phyloP scores from a whole-genome alignment of 2,113 vertebrate species.

The Paramormyrops kingsleyae region DNA sequence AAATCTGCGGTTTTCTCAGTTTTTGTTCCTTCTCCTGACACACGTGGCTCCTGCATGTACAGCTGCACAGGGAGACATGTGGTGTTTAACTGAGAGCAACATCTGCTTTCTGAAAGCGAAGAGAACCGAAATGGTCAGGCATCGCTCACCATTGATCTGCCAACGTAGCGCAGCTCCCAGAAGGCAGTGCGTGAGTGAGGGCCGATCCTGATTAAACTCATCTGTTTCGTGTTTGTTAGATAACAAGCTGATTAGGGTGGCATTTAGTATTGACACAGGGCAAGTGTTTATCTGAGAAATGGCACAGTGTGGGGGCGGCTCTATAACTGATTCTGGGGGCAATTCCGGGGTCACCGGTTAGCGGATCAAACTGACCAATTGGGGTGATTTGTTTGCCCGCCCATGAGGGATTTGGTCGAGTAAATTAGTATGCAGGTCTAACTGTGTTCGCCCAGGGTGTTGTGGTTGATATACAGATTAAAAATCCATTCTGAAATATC shows the following conservation, averaged over 20 bases:
- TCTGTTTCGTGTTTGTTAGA: not conserved
- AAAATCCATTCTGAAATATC: not conserved
- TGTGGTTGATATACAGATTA: not conserved
- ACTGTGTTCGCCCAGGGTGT: not conserved
- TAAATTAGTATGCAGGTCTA: not conserved
- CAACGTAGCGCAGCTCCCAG: not conserved
- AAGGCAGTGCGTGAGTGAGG: not conserved
- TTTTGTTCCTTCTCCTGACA: not conserved
- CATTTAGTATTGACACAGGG: not conserved
- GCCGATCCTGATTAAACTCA: not conserved
- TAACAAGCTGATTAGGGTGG: not conserved
- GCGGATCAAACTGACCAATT: not conserved
- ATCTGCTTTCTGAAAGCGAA: not conserved
- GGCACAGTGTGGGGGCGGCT: not conserved
- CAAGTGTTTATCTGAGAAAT: constrained; percentile 6
- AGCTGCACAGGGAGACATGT: not conserved
- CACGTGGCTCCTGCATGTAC: not conserved
- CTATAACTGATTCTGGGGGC: not conserved
- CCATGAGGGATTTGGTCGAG: not conserved
- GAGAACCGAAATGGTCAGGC: not conserved
- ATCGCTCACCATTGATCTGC: not conserved
- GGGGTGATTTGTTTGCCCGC: not conserved
- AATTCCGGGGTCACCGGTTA: not conserved
- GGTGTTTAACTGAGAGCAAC: not conserved
- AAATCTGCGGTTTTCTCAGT: not conserved